phyloP scores from a whole-genome alignment of 2,888 invertebrate genomes.

The Isotomurus palustris region DNA sequence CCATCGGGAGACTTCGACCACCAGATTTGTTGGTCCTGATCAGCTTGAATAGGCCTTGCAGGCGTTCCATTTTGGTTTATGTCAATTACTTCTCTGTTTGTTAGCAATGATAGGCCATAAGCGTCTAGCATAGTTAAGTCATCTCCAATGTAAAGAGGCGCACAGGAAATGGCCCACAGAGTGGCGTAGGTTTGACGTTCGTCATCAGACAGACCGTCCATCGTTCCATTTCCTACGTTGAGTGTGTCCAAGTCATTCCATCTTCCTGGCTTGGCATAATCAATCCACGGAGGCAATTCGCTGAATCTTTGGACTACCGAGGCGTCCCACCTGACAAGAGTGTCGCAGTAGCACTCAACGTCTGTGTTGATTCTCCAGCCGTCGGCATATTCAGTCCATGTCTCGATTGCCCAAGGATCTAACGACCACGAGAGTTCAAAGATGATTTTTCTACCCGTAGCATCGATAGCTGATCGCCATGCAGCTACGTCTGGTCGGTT shows the following conservation, averaged over 20 bases:
- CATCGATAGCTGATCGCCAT: slow-evolving; percentile 5
- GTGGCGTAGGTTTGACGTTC: slow-evolving; percentile 10
- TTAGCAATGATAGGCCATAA: slow-evolving; percentile 8
- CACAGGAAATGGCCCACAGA: slow-evolving; percentile 17
- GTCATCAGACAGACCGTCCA: slow-evolving; percentile 10
- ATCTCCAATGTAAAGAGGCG: slow-evolving; percentile 15
- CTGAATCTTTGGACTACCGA: slow-evolving; percentile 14
- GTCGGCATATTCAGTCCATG: slow-evolving; percentile 6
- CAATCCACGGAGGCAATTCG: slow-evolving; percentile 12
- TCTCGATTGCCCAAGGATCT: neutral
- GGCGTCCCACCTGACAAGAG: slow-evolving; percentile 9
- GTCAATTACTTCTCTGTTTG: slow-evolving; percentile 15
- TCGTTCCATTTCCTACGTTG: slow-evolving; percentile 17
- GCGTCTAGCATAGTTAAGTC: slow-evolving; percentile 11
- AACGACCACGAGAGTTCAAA: slow-evolving; percentile 7
- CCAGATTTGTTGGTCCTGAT: slow-evolving; percentile 6
- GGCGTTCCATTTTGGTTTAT: slow-evolving; percentile 16
- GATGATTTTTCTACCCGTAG: slow-evolving; percentile 7
- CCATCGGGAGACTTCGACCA: neutral
- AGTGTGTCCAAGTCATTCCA: slow-evolving; percentile 17
- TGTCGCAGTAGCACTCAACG: slow-evolving; percentile 19
- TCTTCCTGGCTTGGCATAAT: slow-evolving; percentile 10
- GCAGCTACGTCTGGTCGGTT: slow-evolving; percentile 14
- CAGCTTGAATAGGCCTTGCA: slow-evolving; percentile 1
- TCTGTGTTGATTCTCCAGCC: slow-evolving; percentile 19